Percentiles rank a stretch among this genome's conserved stretches.
phyloP scores from a whole-genome alignment of 2,888 invertebrate species.

The Phyllotreta striolata region DNA sequence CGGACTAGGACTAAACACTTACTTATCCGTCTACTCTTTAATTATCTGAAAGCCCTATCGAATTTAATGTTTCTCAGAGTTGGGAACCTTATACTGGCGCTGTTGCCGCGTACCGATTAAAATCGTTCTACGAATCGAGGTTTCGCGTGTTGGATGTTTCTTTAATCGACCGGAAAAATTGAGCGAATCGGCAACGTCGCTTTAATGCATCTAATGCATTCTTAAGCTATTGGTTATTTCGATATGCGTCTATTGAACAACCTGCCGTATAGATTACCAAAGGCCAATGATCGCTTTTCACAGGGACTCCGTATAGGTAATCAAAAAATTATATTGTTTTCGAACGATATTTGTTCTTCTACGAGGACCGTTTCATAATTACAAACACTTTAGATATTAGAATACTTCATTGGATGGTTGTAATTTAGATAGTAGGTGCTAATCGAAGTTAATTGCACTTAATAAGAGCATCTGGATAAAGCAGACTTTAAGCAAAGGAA shows the following conservation, averaged over 20 bases:
- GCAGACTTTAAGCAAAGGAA: too few species aligned
- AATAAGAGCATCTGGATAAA: too few species aligned
- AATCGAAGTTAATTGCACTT: too few species aligned
- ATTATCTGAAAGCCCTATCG: slow-evolving; percentile 59
- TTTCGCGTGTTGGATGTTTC: not conserved
- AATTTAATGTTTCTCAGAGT: slow-evolving; percentile 53
- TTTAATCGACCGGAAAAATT: not conserved
- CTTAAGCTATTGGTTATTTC: slow-evolving; percentile 38
- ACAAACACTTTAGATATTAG: not conserved
- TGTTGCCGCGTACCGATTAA: slow-evolving; percentile 30
- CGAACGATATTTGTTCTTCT: slow-evolving; percentile 7
- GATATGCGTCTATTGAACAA: slow-evolving; percentile 36
- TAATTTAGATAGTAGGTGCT: too few species aligned
- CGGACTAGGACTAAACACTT: slow-evolving; percentile 49
- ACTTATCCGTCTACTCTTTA: slow-evolving; percentile 58
- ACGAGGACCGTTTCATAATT: not conserved
- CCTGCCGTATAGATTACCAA: slow-evolving; percentile 38
- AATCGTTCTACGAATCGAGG: not conserved
- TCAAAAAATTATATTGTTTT: slow-evolving; percentile 29
- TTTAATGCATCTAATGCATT: slow-evolving; percentile 35
- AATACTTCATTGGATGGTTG: not conserved
- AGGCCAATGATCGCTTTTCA: slow-evolving; percentile 35
- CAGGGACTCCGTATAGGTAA: slow-evolving; percentile 26
- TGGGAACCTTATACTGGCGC: slow-evolving; percentile 25
- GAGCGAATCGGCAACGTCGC: slow-evolving; percentile 28